Conservation (phyloP, 2,888 invertebrate genomes). For the Rapana venosa region DNA sequence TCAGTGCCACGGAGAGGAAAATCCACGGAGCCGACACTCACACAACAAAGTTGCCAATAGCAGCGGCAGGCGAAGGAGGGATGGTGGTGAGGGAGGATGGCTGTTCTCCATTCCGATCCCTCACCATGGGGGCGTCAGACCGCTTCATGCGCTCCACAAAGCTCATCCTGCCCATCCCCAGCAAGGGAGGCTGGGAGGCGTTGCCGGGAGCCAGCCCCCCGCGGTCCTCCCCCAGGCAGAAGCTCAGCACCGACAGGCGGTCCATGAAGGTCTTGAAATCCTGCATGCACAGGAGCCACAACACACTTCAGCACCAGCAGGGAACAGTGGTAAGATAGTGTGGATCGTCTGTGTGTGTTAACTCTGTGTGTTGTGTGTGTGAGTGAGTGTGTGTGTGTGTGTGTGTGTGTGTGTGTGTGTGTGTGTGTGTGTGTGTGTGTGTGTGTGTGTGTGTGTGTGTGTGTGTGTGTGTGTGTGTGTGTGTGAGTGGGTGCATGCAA, state of each 20-base stretch:
- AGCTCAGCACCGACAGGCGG: slow-evolving; percentile 73
- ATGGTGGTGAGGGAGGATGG: neutral
- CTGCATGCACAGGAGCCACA: slow-evolving; percentile 53
- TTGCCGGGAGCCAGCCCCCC: neutral
- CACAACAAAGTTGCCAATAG: neutral
- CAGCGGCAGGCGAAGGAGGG: neutral
- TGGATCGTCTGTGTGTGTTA: too few relatives aligned
- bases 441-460: too few relatives aligned
- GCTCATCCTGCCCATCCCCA: neutral
- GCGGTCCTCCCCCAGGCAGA: slow-evolving; percentile 66
- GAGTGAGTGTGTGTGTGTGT: too few relatives aligned
- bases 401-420: too few relatives aligned
- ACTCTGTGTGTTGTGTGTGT: too few relatives aligned
- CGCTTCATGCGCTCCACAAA: slow-evolving; percentile 18
- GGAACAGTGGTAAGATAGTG: too few relatives aligned
- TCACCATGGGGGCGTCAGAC: neutral
- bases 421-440: too few relatives aligned
- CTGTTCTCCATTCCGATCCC: neutral
- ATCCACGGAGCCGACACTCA: neutral
- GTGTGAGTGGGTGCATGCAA: too few relatives aligned
- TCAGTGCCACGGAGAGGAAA: too few relatives aligned
- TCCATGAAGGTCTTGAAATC: slow-evolving; percentile 77
- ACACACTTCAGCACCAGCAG: too few relatives aligned
- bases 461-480: too few relatives aligned
- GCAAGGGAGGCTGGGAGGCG: neutral